A percentile compares a stretch with the other conserved stretches of the same genome.
These are phyloP conservation scores for Amaurobius ferox DNA, from an alignment of 2,888 invertebrate species.

Conservation along the genomic window DNA sequence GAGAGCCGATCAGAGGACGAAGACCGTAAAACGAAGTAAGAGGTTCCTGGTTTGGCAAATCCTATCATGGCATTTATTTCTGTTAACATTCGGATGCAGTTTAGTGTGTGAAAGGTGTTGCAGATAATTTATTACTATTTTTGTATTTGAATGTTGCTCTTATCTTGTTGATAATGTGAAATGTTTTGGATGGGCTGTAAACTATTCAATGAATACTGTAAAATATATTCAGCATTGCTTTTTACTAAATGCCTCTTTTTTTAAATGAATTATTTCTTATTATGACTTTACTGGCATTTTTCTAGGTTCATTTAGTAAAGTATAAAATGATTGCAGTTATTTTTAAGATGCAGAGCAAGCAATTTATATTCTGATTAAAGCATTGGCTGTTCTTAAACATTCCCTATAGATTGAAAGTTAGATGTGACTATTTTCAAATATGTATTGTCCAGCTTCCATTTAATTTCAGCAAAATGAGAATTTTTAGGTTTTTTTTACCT, in stretches of 20 bases:
- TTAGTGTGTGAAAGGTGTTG: slow-evolving; percentile 4
- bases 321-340: too few species aligned
- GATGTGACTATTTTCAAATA: too few species aligned
- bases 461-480: too few species aligned
- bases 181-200: slow-evolving; percentile 36
- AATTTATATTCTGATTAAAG: too few species aligned
- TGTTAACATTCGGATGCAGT: slow-evolving; percentile 28
- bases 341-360: too few species aligned
- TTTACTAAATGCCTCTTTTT: background rate
- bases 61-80: slow-evolving; percentile 51
- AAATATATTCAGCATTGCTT: slow-evolving; percentile 22
- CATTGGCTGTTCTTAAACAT: too few species aligned
- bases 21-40: slow-evolving; percentile 47
- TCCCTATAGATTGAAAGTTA: too few species aligned
- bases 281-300: too few species aligned
- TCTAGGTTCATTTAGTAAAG: too few species aligned
- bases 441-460: too few species aligned
- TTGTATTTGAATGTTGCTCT: slow-evolving; percentile 61
- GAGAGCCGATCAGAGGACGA: slow-evolving; percentile 24
- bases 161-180: slow-evolving; percentile 20
- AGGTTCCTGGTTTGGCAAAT: background rate
- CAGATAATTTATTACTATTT: slow-evolving; percentile 64
- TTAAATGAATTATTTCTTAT: too few species aligned
- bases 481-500: too few species aligned
- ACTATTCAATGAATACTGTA: slow-evolving; percentile 17